phyloP scores from a whole-genome alignment of 1,140 invertebrate genomes.

The Ruditapes philippinarum region DNA sequence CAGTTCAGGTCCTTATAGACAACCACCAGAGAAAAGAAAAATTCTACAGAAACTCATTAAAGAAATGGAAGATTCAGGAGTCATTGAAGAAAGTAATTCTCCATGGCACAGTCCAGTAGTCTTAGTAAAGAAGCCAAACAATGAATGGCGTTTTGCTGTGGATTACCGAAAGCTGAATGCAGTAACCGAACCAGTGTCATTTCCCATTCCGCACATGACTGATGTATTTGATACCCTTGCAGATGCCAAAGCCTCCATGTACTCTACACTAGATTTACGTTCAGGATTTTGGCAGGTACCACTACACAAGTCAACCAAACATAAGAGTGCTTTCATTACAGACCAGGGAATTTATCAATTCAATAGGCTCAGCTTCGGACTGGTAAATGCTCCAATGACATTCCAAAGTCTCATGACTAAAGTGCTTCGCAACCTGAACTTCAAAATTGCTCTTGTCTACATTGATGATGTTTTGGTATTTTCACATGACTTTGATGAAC shows the following conservation, averaged over 20 bases:
- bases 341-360: slow-evolving; percentile 66
- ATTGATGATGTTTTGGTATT: slow-evolving; percentile 70
- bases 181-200: slow-evolving; percentile 57
- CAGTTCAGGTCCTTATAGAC: slow-evolving; percentile 50
- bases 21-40: slow-evolving; percentile 10
- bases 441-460: slow-evolving; percentile 58
- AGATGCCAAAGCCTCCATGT: slow-evolving; percentile 58
- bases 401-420: slow-evolving; percentile 60
- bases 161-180: slow-evolving; percentile 71
- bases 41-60: neutral
- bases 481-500: slow-evolving; percentile 37
- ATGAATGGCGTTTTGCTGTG: slow-evolving; percentile 62
- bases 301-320: slow-evolving; percentile 54
- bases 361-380: slow-evolving; percentile 66
- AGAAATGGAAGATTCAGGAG: slow-evolving; percentile 63
- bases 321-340: slow-evolving; percentile 73
- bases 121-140: slow-evolving; percentile 70
- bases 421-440: slow-evolving; percentile 55
- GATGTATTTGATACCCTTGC: slow-evolving; percentile 69
- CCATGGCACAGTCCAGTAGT: slow-evolving; percentile 65
- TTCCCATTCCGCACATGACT: slow-evolving; percentile 65
- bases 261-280: slow-evolving; percentile 67
- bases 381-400: slow-evolving; percentile 45
- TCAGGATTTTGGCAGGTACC: slow-evolving; percentile 70
- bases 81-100: slow-evolving; percentile 65